A percentile compares a stretch with the other conserved stretches of the same genome.
Evolutionary conservation across 2,113 vertebrate species (phyloP).

Genomic region (Rafetus swinhoei): DNA sequence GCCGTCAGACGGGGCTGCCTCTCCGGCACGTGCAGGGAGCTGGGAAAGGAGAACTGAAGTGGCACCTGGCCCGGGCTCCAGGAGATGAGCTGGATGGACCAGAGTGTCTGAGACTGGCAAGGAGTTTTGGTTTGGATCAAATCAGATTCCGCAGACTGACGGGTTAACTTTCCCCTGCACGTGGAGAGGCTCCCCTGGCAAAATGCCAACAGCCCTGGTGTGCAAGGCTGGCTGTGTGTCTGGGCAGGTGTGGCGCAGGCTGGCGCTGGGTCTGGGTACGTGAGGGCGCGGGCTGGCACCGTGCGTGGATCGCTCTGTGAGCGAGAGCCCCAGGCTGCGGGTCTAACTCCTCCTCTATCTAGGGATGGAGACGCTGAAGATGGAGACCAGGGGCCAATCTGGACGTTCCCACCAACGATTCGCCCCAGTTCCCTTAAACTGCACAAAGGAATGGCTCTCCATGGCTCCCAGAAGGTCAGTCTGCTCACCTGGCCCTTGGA

Average conservation of each 20-base stretch:
- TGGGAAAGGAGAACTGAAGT: fast-evolving
- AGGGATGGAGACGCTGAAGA: constrained; percentile 93
- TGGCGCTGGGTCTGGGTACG: no score
- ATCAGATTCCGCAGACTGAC: not conserved
- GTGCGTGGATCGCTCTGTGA: no score
- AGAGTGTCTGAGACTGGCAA: not conserved
- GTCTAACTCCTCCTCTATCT: not conserved
- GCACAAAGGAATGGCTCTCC: constrained; percentile 87
- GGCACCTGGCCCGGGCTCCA: not conserved
- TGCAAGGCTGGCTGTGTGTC: fast-evolving
- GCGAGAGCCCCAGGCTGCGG: not conserved
- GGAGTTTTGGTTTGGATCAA: not conserved
- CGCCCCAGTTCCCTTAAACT: constrained; percentile 89
- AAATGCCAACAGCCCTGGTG: not conserved
- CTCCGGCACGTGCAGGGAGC: not conserved
- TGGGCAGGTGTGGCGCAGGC: no score
- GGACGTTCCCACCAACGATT: constrained; percentile 96
- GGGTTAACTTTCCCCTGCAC: not conserved
- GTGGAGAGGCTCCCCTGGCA: not conserved
- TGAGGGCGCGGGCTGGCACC: no score
- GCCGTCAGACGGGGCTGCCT: not conserved
- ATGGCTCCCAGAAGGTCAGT: constrained; percentile 86
- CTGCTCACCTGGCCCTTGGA: not conserved
- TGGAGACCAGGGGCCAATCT: constrained; percentile 88
- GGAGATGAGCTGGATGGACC: not conserved